Conservation (phyloP, 2,113 vertebrate species). For the Nycticebus coucang region DNA sequence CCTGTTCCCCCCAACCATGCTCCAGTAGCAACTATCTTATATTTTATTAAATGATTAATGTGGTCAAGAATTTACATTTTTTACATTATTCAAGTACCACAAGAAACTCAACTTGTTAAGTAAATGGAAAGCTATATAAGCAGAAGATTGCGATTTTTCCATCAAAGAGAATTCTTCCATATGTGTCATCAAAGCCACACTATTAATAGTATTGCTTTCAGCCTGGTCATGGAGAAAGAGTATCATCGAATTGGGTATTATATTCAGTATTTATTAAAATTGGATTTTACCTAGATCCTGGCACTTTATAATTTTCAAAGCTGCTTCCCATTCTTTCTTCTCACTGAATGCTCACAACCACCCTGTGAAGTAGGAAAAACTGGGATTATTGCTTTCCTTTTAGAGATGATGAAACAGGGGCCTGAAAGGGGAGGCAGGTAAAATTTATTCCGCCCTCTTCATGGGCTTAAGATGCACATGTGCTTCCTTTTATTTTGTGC, state of each 20-base stretch:
- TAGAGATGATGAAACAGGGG: not conserved
- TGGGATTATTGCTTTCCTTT: not conserved
- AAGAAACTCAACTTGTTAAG: slow-evolving; percentile 11
- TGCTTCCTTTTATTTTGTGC: not conserved
- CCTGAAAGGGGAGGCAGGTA: not conserved
- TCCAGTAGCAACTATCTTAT: not conserved
- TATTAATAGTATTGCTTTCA: slow-evolving; percentile 52
- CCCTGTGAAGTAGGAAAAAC: not conserved
- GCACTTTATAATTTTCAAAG: slow-evolving; percentile 56
- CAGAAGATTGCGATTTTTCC: slow-evolving; percentile 34
- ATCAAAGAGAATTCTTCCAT: slow-evolving; percentile 51
- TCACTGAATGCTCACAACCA: slow-evolving; percentile 21
- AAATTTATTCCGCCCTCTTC: not conserved
- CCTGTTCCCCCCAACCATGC: fast-evolving
- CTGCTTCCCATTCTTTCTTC: not conserved
- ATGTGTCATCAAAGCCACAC: slow-evolving; percentile 62
- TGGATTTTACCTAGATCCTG: slow-evolving; percentile 58
- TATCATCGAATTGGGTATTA: slow-evolving; percentile 36
- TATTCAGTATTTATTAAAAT: slow-evolving; percentile 55
- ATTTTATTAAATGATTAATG: slow-evolving; percentile 42
- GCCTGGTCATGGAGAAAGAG: slow-evolving; percentile 34
- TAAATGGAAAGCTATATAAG: slow-evolving; percentile 31
- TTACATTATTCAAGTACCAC: slow-evolving; percentile 25
- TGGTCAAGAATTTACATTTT: not conserved
- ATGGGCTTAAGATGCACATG: not conserved